phyloP scores from a whole-genome alignment of 2,888 invertebrate species.

The Luperina nickerlii region DNA sequence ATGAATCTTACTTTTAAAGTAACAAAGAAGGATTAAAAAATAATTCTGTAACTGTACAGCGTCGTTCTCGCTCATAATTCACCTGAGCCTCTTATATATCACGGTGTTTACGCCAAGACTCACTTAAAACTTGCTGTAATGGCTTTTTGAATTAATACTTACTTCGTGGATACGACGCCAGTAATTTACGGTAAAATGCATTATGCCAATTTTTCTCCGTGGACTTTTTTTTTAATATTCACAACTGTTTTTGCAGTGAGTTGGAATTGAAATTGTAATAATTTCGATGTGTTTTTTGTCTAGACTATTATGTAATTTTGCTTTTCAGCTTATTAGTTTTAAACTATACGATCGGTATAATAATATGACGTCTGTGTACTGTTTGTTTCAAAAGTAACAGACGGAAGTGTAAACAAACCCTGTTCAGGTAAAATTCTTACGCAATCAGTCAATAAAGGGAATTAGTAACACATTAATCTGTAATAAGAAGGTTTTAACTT shows the following conservation, averaged over 20 bases:
- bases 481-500: neutral
- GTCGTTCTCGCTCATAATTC: conserved; percentile 72
- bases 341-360: neutral
- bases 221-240: conserved; percentile 4
- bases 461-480: neutral
- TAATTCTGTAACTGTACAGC: conserved; percentile 56
- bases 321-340: neutral
- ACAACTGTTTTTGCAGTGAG: neutral
- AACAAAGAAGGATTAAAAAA: conserved; percentile 71
- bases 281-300: neutral
- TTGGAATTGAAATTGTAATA: neutral
- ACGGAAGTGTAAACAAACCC: neutral
- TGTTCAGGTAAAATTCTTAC: neutral
- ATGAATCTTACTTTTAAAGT: conserved; percentile 68
- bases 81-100: conserved; percentile 77
- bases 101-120: conserved; percentile 78
- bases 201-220: conserved; percentile 67
- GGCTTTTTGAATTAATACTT: conserved; percentile 84
- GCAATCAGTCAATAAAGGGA: neutral
- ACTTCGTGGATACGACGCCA: conserved; percentile 77
- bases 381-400: neutral
- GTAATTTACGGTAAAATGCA: conserved; percentile 77
- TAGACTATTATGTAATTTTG: neutral
- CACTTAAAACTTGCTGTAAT: conserved; percentile 84
- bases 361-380: neutral